These are phyloP conservation scores for Limnephilus auricula DNA, from an alignment of 2,888 invertebrate species.

Conservation along the genomic window DNA sequence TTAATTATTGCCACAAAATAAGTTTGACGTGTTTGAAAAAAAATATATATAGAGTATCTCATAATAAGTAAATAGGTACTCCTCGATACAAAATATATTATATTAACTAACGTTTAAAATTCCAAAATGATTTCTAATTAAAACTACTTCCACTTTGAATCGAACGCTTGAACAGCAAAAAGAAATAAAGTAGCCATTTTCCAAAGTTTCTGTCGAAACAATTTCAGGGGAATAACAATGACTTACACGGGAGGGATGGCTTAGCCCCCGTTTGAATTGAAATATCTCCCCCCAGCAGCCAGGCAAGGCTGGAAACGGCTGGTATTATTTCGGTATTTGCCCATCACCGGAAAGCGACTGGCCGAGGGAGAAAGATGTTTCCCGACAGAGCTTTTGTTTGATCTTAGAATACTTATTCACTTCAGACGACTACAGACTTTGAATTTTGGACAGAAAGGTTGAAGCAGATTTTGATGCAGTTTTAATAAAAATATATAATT, in stretches of 20 bases:
- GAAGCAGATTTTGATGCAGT: not conserved
- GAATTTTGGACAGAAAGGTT: too few relatives aligned
- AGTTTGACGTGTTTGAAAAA: too few relatives aligned
- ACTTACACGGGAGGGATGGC: not conserved
- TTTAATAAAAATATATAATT: not conserved
- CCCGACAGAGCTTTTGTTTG: not conserved
- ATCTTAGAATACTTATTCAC: constrained; percentile 16
- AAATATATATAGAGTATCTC: too few relatives aligned
- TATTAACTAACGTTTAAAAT: not conserved
- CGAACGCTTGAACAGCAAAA: not conserved
- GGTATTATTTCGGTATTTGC: constrained; percentile 20
- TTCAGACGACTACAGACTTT: not conserved
- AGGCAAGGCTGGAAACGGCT: not conserved
- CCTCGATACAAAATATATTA: not conserved
- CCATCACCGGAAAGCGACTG: constrained; percentile 28
- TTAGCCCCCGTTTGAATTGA: not conserved
- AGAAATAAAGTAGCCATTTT: not conserved
- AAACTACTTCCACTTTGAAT: not conserved
- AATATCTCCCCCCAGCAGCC: not conserved
- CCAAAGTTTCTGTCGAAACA: not conserved
- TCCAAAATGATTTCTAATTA: not conserved
- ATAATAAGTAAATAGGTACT: too few relatives aligned
- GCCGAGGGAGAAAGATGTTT: not conserved
- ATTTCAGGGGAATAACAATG: not conserved
- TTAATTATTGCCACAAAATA: too few relatives aligned